A percentile compares a stretch with the other conserved stretches of the same genome.
Conservation (phyloP, 2,888 invertebrate species). For the Saturnia japonica region DNA sequence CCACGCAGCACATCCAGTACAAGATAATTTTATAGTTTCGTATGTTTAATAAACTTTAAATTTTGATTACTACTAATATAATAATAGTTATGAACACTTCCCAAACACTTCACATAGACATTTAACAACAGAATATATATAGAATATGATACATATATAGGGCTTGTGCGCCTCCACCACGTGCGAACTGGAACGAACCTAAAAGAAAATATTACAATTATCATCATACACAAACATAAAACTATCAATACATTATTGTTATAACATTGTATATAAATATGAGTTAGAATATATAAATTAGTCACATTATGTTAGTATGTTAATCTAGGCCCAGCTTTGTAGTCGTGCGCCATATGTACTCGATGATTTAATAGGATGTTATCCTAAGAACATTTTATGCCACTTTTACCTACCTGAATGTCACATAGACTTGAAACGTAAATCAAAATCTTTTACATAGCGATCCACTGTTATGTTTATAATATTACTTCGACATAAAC, state of each 20-base stretch:
- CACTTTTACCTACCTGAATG: too few relatives aligned
- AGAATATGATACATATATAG: slow-evolving; percentile 34
- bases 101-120: slow-evolving; percentile 45
- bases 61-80: background rate
- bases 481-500: too few relatives aligned
- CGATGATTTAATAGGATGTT: too few relatives aligned
- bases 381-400: too few relatives aligned
- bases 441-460: too few relatives aligned
- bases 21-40: too few relatives aligned
- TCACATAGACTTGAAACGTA: too few relatives aligned
- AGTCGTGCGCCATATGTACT: too few relatives aligned
- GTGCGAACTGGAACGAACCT: slow-evolving; percentile 41
- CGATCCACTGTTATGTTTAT: too few relatives aligned
- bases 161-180: slow-evolving; percentile 29
- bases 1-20: too few relatives aligned
- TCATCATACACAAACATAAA: background rate
- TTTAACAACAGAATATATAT: slow-evolving; percentile 45
- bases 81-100: slow-evolving; percentile 26
- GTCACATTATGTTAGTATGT: background rate
- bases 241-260: background rate
- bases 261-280: background rate
- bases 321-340: too few relatives aligned
- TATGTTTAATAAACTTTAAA: too few relatives aligned
- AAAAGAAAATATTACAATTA: slow-evolving; percentile 24
- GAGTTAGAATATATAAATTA: background rate